Percentiles rank a stretch among this genome's conserved stretches.
Conservation (phyloP, 2,797 vertebrate genomes). For the Coccyzus lansbergi region DNA sequence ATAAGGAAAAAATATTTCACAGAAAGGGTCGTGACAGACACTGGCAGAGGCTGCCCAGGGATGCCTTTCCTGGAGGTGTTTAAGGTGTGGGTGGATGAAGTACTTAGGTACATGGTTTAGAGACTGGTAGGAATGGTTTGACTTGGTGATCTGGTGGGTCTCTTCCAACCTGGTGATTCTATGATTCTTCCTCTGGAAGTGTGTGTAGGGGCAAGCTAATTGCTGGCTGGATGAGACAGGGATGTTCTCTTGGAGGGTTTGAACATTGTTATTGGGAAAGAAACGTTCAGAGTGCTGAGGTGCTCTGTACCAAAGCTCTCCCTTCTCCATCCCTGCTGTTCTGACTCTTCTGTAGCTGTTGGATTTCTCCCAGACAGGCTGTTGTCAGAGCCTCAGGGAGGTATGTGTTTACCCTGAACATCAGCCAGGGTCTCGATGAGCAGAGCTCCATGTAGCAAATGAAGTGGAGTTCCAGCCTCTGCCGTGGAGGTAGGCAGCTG, state of each 20-base stretch:
- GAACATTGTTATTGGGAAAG: not conserved
- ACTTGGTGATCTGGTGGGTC: too few relatives aligned
- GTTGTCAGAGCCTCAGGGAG: not conserved
- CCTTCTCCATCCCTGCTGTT: not conserved
- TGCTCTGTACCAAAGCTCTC: not conserved
- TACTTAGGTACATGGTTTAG: too few relatives aligned
- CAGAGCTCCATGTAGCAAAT: not conserved
- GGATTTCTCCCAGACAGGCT: not conserved
- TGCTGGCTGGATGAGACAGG: not conserved
- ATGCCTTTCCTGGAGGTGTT: too few relatives aligned
- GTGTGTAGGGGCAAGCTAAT: not conserved
- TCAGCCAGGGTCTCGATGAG: not conserved
- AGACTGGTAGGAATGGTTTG: too few relatives aligned
- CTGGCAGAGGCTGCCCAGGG: too few relatives aligned
- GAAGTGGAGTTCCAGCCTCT: not conserved
- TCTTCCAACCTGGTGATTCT: too few relatives aligned
- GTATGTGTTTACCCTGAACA: constrained; percentile 2
- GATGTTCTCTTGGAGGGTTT: not conserved
- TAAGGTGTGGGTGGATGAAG: too few relatives aligned
- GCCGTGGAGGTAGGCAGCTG: not conserved
- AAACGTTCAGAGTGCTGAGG: not conserved
- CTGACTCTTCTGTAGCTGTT: not conserved
- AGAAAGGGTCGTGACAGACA: too few relatives aligned
- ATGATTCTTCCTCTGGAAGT: not conserved
- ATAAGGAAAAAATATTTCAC: too few relatives aligned